These are phyloP conservation scores for Semnornis frantzii DNA, from an alignment of 2,113 vertebrate species.

Conservation along the genomic window DNA sequence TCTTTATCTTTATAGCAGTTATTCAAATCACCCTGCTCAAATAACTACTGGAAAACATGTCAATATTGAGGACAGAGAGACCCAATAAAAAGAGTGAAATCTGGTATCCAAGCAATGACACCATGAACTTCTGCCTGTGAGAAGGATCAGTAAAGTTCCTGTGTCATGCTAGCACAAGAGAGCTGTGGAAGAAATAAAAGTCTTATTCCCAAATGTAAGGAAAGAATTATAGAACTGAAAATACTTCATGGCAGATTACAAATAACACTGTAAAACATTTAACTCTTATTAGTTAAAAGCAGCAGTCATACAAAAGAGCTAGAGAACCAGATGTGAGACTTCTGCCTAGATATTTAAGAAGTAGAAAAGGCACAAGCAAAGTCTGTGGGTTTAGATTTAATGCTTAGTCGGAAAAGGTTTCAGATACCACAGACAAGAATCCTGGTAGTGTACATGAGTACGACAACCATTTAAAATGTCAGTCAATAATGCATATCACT, in stretches of 20 bases:
- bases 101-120: neutral
- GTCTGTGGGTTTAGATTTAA: neutral
- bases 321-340: neutral
- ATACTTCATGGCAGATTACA: neutral
- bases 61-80: neutral
- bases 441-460: neutral
- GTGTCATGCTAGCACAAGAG: neutral
- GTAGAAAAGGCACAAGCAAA: neutral
- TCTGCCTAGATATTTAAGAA: neutral
- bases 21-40: conserved; percentile 21
- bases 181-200: neutral
- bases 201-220: neutral
- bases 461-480: neutral
- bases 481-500: conserved; percentile 12
- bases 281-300: neutral
- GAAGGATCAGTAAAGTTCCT: neutral
- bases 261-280: neutral
- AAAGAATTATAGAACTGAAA: neutral
- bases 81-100: neutral
- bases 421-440: neutral
- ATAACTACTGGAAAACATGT: neutral
- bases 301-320: neutral
- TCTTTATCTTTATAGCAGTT: neutral
- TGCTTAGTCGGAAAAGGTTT: neutral
- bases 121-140: neutral